Percentiles rank a stretch among this genome's conserved stretches.
Conservation (phyloP, 2,888 invertebrate species). For the Protonemura montana region DNA sequence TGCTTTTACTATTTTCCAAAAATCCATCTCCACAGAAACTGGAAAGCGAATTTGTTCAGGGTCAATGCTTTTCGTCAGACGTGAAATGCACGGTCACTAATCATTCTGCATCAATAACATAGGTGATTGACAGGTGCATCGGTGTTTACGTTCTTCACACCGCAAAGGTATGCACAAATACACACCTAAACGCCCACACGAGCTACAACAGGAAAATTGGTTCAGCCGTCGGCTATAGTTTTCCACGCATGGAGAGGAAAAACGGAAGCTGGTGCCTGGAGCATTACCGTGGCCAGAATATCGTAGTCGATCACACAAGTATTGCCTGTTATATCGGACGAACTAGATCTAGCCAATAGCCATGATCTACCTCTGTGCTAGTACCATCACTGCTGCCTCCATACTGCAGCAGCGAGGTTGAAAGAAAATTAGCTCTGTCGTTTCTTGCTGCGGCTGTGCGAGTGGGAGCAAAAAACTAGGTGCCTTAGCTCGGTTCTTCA, state of each 20-base stretch:
- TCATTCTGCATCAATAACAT: not conserved
- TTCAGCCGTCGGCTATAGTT: not conserved
- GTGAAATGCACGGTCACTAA: not conserved
- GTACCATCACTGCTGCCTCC: not conserved
- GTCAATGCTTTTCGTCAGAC: too few relatives aligned
- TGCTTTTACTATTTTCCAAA: too few relatives aligned
- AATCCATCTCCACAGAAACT: too few relatives aligned
- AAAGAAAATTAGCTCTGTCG: not conserved
- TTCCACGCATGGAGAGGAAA: not conserved
- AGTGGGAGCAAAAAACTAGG: not conserved
- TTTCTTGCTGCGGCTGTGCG: not conserved
- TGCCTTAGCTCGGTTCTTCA: not conserved
- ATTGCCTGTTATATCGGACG: not conserved
- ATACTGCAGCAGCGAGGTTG: not conserved
- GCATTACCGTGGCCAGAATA: not conserved
- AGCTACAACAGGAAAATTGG: not conserved
- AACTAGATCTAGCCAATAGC: not conserved
- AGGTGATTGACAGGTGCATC: not conserved
- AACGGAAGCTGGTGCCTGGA: not conserved
- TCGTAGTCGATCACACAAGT: not conserved
- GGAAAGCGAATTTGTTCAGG: too few relatives aligned
- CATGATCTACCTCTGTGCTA: not conserved
- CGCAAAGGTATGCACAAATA: not conserved
- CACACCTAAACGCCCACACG: not conserved
- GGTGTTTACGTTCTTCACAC: not conserved